Conservation (phyloP, 2,888 invertebrate genomes). For the Microchrysa polita region DNA sequence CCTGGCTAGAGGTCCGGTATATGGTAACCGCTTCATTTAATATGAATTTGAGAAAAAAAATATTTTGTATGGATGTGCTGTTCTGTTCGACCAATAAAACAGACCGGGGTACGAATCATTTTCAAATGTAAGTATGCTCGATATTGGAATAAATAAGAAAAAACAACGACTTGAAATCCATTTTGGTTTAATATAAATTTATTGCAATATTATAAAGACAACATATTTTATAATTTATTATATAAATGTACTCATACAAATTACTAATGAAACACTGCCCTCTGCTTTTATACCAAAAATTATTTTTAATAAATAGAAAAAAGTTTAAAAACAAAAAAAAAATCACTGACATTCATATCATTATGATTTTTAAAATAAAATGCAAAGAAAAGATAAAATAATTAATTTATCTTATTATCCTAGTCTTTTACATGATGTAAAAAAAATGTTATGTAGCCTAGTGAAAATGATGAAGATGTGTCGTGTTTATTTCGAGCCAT, state of each 20-base stretch:
- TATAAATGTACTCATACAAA: conserved; percentile 6
- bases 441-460: conserved; percentile 15
- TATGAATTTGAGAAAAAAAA: too few species aligned
- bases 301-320: conserved; percentile 26
- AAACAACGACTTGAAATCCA: too few species aligned
- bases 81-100: too few species aligned
- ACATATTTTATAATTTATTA: too few species aligned
- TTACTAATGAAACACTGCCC: conserved; percentile 18
- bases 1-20: too few species aligned
- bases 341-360: conserved; percentile 3
- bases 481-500: too few species aligned
- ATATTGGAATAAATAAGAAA: too few species aligned
- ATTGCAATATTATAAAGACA: conserved; percentile 29
- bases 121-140: too few species aligned
- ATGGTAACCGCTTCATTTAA: too few species aligned
- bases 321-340: background rate
- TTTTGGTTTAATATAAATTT: conserved; percentile 8
- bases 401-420: conserved; percentile 7
- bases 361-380: conserved; percentile 11
- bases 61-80: too few species aligned
- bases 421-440: conserved; percentile 31
- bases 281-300: background rate
- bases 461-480: too few species aligned
- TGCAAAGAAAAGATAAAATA: conserved; percentile 27
- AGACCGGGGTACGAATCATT: too few species aligned